Evolutionary conservation across 2,888 invertebrate species (phyloP).

Genomic region (Nephrocerus scutellatus): DNA sequence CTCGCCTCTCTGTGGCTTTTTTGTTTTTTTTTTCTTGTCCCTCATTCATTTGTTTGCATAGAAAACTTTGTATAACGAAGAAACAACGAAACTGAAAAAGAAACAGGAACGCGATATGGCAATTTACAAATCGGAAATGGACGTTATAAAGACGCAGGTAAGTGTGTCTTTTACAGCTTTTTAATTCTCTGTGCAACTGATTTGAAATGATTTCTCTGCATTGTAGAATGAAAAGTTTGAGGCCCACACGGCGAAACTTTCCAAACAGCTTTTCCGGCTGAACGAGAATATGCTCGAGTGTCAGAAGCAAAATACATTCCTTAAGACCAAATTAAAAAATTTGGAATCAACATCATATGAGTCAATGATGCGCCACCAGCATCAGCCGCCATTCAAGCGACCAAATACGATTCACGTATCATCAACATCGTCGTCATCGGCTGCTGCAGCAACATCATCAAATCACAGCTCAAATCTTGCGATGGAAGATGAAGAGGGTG

Average conservation of each 20-base stretch:
- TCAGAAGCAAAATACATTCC: constrained; percentile 41
- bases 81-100: constrained; percentile 41
- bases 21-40: constrained; percentile 2
- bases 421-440: constrained; percentile 14
- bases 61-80: constrained; percentile 44
- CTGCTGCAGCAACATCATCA: too few relatives aligned
- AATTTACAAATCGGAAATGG: constrained; percentile 29
- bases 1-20: constrained; percentile 1
- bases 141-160: constrained; percentile 35
- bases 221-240: constrained; percentile 39
- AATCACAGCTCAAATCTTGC: constrained; percentile 49
- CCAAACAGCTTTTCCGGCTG: constrained; percentile 39
- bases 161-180: constrained; percentile 6
- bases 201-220: constrained; percentile 4
- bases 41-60: constrained; percentile 21
- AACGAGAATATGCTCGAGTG: constrained; percentile 43
- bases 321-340: constrained; percentile 39
- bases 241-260: constrained; percentile 38
- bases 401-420: constrained; percentile 25
- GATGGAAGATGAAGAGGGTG: constrained; percentile 82
- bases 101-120: constrained; percentile 42
- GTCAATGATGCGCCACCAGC: constrained; percentile 1
- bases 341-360: constrained; percentile 21
- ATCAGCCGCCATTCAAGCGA: constrained; percentile 27
- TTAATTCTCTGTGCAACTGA: constrained; percentile 1